phyloP scores from a whole-genome alignment of 2,797 vertebrate genomes.

The Pseudomugil tenellus region DNA sequence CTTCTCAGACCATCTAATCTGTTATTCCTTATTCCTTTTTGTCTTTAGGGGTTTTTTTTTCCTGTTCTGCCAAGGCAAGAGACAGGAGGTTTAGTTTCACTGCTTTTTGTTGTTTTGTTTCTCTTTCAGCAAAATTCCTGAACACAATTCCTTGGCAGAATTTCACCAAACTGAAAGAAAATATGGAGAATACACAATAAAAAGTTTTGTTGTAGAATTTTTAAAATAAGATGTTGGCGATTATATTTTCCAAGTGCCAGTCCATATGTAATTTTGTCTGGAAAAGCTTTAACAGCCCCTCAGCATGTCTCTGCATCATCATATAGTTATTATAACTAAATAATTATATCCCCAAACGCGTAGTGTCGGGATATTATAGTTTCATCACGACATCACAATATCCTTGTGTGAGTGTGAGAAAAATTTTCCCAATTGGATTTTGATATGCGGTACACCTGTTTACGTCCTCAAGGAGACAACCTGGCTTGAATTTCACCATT shows the following conservation, averaged over 20 bases:
- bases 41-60: background rate
- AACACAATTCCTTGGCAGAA: background rate
- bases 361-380: no score
- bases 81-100: background rate
- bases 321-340: background rate
- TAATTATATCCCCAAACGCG: no score
- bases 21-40: background rate
- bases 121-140: background rate
- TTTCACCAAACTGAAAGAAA: background rate
- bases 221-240: background rate
- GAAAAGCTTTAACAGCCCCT: conserved; percentile 26
- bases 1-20: background rate
- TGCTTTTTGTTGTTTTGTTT: background rate
- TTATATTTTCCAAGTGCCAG: background rate
- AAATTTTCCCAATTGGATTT: no score
- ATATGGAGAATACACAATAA: background rate
- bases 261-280: conserved; percentile 1
- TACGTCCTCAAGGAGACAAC: no score
- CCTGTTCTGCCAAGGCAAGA: background rate
- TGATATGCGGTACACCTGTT: no score
- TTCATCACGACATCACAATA: no score
- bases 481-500: no score
- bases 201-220: background rate
- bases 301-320: conserved; percentile 7
- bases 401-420: no score